A percentile compares a stretch with the other conserved stretches of the same genome.
These are phyloP conservation scores for Phoenicopterus ruber DNA, from an alignment of 2,113 vertebrate genomes.

Conservation along the genomic window DNA sequence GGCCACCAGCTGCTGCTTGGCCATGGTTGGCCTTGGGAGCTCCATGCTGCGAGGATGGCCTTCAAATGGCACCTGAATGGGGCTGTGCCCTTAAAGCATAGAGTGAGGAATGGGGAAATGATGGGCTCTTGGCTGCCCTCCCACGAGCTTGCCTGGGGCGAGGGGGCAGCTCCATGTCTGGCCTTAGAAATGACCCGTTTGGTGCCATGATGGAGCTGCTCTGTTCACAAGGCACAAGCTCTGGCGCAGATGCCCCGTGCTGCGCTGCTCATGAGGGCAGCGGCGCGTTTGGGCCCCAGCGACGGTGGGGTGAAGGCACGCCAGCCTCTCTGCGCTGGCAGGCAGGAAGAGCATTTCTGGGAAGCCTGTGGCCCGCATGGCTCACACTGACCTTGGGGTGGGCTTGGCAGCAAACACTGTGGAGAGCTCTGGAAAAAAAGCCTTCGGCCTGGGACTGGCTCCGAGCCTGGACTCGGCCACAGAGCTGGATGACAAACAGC, in stretches of 20 bases:
- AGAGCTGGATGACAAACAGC: neutral
- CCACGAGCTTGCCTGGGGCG: fast-evolving
- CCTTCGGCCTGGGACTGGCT: neutral
- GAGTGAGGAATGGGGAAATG: neutral
- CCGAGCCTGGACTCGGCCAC: neutral
- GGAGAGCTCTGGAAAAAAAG: neutral
- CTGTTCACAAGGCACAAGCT: fast-evolving
- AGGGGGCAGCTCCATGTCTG: neutral
- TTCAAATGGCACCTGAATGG: neutral
- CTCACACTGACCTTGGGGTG: constrained; percentile 13
- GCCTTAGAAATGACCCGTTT: neutral
- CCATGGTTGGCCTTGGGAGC: neutral
- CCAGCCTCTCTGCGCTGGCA: neutral
- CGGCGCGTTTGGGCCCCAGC: fast-evolving
- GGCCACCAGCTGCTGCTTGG: neutral
- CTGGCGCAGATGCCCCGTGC: neutral
- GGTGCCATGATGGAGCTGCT: neutral
- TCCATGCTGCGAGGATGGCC: neutral
- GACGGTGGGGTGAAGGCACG: neutral
- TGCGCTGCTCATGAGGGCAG: neutral
- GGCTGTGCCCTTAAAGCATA: neutral
- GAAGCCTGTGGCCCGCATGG: neutral
- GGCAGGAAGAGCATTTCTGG: neutral
- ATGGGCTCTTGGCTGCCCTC: neutral
- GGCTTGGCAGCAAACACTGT: neutral